phyloP scores from a whole-genome alignment of 2,888 invertebrate species.

The Ormyrus rosae region DNA sequence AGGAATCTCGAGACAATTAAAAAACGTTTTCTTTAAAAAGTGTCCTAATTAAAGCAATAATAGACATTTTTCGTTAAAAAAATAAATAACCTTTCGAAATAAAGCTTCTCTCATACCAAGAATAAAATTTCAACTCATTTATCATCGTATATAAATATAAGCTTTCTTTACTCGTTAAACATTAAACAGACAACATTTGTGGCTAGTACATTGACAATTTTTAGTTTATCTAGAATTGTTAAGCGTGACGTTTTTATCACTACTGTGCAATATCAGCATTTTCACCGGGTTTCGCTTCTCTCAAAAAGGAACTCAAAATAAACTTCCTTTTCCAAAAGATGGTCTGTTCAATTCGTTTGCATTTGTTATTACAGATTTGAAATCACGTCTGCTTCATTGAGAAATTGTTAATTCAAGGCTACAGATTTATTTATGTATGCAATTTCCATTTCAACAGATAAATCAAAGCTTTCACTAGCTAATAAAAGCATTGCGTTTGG shows the following conservation, averaged over 20 bases:
- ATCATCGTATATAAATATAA: slow-evolving; percentile 25
- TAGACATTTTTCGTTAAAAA: slow-evolving; percentile 20
- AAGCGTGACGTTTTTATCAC: slow-evolving; percentile 17
- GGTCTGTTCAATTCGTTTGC: slow-evolving; percentile 34
- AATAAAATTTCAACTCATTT: slow-evolving; percentile 11
- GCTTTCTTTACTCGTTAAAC: slow-evolving; percentile 48
- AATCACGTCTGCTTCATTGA: neutral
- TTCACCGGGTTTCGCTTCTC: slow-evolving; percentile 35
- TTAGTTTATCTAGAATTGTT: slow-evolving; percentile 40
- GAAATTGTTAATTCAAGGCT: neutral
- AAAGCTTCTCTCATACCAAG: neutral
- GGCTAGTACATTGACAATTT: slow-evolving; percentile 67
- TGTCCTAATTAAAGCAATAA: slow-evolving; percentile 30
- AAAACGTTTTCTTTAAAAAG: slow-evolving; percentile 22
- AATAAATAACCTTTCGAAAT: slow-evolving; percentile 37
- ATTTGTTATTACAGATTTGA: neutral
- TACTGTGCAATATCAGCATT: slow-evolving; percentile 33
- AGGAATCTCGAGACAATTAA: slow-evolving; percentile 1
- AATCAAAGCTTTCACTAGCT: too few relatives aligned
- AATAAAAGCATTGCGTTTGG: too few relatives aligned
- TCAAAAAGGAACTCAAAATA: slow-evolving; percentile 5
- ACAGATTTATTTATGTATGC: neutral
- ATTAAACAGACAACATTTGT: slow-evolving; percentile 67
- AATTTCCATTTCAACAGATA: too few relatives aligned
- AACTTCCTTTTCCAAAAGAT: slow-evolving; percentile 37